Evolutionary conservation across 2,113 vertebrate genomes (phyloP).

Genomic region (Jacana jacana): DNA sequence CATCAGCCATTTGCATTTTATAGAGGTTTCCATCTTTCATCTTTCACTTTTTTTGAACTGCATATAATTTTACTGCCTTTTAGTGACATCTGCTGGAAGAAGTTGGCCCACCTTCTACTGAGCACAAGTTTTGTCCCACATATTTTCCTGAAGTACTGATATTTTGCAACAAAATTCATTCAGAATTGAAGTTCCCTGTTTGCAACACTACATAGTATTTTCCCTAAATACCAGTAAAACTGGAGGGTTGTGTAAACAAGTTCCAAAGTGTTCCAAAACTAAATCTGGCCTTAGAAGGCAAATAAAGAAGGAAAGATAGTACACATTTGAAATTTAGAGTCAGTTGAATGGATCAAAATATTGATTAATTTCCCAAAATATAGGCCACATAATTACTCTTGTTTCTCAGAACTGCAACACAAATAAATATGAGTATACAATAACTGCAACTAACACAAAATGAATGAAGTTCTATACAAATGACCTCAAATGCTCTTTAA

Average conservation of each 20-base stretch:
- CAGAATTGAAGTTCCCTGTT: background rate
- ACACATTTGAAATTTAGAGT: background rate
- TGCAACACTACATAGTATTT: background rate
- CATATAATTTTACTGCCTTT: background rate
- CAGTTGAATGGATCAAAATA: background rate
- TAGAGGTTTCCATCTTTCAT: background rate
- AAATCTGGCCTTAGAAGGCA: background rate
- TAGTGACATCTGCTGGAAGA: conserved; percentile 51
- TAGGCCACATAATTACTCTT: background rate
- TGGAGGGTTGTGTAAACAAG: background rate
- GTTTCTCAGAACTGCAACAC: background rate
- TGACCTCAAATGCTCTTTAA: background rate
- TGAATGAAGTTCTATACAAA: background rate
- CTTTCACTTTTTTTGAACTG: background rate
- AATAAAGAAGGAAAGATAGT: background rate
- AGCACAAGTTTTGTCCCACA: background rate
- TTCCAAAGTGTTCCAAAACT: background rate
- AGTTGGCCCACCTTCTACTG: background rate
- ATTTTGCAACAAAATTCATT: background rate
- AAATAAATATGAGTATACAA: background rate
- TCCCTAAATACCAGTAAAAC: background rate
- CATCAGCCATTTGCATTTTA: background rate
- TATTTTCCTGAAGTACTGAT: background rate
- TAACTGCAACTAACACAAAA: background rate
- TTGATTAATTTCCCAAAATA: background rate